Conservation (phyloP, 37 sponge, comb jelly and placozoan genomes). For the Chondrosia reniformis region DNA sequence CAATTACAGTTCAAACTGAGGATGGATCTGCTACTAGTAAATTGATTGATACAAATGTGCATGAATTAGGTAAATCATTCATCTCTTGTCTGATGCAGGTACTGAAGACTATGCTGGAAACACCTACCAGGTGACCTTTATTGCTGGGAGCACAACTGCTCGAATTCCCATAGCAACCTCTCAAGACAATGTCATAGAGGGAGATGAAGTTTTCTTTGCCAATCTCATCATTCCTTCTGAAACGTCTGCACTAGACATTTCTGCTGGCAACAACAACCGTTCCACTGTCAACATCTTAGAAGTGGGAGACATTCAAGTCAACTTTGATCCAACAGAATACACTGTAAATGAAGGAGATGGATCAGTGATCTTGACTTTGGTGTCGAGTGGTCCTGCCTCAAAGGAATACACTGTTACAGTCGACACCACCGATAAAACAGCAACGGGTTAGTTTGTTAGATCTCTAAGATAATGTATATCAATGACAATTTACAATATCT, state of each 20-base stretch:
- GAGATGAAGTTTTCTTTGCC: constrained; percentile 24
- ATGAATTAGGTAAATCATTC: not conserved
- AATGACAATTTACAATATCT: too few relatives aligned
- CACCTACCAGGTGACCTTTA: not conserved
- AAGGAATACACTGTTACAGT: not conserved
- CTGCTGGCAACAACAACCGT: not conserved
- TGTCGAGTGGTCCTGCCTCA: not conserved
- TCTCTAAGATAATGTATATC: too few relatives aligned
- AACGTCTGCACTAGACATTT: too few relatives aligned
- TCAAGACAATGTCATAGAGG: constrained; percentile 24
- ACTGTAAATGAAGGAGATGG: constrained; percentile 3
- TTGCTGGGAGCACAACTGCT: constrained; percentile 6
- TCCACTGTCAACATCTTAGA: constrained; percentile 5
- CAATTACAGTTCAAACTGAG: not conserved
- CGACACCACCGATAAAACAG: not conserved
- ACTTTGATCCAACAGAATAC: not conserved
- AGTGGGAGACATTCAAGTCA: not conserved
- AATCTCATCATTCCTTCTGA: not conserved
- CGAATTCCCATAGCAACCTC: not conserved
- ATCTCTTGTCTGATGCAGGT: constrained; percentile 18
- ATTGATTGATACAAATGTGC: not conserved
- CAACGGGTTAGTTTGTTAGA: not conserved
- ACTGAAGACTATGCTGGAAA: constrained; percentile 23
- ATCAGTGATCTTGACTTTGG: not conserved
- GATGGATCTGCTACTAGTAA: not conserved